Base-by-base conservation (phyloP, 2,113 vertebrate genomes). In the Lampris incognitus region DNA sequence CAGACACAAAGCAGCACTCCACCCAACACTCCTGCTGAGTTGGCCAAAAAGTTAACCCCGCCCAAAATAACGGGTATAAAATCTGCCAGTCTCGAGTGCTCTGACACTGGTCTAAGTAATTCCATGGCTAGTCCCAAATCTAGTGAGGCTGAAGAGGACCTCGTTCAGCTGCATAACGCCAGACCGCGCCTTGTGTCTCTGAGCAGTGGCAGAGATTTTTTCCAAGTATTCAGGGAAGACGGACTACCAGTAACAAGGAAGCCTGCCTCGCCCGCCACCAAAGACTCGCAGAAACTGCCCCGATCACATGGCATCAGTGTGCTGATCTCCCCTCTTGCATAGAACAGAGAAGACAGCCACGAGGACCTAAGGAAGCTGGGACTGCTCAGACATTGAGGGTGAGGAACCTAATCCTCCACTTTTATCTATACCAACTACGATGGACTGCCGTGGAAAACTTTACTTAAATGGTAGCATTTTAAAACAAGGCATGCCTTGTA, bases 341-440 rank as follows among this genome's bases (percentile, higher is more conserved):
- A 93, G 0, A 91, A 95, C 0, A 94, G 81, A 0, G 95, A 94
- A 41, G 89, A 95, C 66, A 92, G 95, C 1, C 93, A 90, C 0
- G 92, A 95, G 63, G 97, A 97, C 0, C 89, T 99, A 73, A 97
- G 85, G 89, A 98, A 96, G 84, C 89, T 99, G 1, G 97, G 97
- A 1, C 92, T 99, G 75, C 84, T 97, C 56, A 95, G 95, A 85
- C 94, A 99, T 59, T 97, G 92, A 91, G 7, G 5, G 39, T 1
- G 1, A 2, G 0, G 1, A 38, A 2, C 9, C 0, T 1, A 49
- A 13, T 36, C 8, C 3, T 3, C 36, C 2, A 8, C 0, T 24
- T 24, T 24, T 24, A 24, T 24, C 40, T 64, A 4, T n/a, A 4
- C 55, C 55, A 5, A 55, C 38, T 42, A 2, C 38, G 6, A 39